Conservation (phyloP, 2,113 vertebrate species). For the Austrofundulus limnaeus region DNA sequence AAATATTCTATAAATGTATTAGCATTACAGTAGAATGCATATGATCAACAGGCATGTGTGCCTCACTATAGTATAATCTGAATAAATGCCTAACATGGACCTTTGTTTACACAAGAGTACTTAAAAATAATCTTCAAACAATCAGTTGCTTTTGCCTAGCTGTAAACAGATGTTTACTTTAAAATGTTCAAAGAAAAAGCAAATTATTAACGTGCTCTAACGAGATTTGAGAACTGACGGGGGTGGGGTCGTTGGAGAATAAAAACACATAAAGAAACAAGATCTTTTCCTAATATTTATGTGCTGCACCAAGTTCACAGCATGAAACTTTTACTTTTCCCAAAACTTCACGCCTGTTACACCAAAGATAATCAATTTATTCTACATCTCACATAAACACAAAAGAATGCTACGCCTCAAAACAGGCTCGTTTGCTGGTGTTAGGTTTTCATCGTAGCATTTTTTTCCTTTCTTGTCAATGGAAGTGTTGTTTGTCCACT, state of each 20-base stretch:
- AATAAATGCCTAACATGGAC: constrained; percentile 19
- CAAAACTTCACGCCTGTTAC: constrained; percentile 13
- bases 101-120: constrained; percentile 3
- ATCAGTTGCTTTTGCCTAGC: constrained; percentile 17
- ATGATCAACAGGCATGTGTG: constrained; percentile 10
- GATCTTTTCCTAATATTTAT: constrained; percentile 20
- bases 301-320: constrained; percentile 28
- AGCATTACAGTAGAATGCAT: constrained; percentile 13
- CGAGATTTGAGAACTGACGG: constrained; percentile 45
- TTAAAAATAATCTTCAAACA: constrained; percentile 2
- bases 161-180: constrained; percentile 24
- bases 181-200: constrained; percentile 34
- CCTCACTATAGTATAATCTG: constrained; percentile 31
- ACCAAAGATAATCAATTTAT: constrained; percentile 31
- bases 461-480: constrained; percentile 21
- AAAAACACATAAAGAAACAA: constrained; percentile 21
- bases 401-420: constrained; percentile 8
- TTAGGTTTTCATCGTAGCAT: constrained; percentile 3
- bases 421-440: constrained; percentile 12
- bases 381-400: constrained; percentile 13
- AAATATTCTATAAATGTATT: constrained; percentile 19
- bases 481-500: constrained; percentile 24
- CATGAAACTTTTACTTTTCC: constrained; percentile 14
- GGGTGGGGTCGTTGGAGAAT: constrained; percentile 25
- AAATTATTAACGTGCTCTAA: constrained; percentile 39